These are phyloP conservation scores for Ptychodera flava DNA, from an alignment of 35 echinoderm and acorn worm genomes.

Conservation along the genomic window DNA sequence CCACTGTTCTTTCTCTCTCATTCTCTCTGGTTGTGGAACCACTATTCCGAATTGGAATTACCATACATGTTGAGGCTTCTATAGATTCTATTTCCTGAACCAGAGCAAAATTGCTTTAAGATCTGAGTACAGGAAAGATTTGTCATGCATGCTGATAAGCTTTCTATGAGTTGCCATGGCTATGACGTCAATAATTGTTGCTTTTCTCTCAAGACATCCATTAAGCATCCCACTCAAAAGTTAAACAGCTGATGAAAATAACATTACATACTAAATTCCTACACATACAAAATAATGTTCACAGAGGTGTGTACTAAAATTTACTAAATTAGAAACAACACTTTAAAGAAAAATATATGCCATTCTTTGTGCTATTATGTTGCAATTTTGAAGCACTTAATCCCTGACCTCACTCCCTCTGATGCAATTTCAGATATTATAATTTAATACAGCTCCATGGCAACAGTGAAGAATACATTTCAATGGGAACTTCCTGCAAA, in stretches of 20 bases:
- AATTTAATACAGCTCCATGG: background rate
- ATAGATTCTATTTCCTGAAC: background rate
- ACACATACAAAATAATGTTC: background rate
- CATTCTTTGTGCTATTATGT: background rate
- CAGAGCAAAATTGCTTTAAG: background rate
- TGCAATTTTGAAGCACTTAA: background rate
- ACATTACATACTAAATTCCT: background rate
- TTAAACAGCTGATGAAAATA: background rate
- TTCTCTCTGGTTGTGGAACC: too few species aligned
- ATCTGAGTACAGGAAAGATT: background rate
- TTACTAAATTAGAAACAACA: background rate
- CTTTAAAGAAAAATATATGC: background rate
- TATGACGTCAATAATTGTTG: background rate
- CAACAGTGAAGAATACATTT: too few species aligned
- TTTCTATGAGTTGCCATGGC: background rate
- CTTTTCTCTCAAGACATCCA: background rate
- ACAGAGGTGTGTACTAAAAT: background rate
- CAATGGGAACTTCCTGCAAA: too few species aligned
- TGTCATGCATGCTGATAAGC: background rate
- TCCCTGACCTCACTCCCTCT: background rate
- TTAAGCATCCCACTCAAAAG: background rate
- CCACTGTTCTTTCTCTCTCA: too few species aligned
- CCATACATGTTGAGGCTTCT: background rate
- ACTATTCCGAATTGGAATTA: background rate
- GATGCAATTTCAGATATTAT: background rate